Evolutionary conservation across 2,797 vertebrate species (phyloP).

Genomic region (Vultur gryphus): DNA sequence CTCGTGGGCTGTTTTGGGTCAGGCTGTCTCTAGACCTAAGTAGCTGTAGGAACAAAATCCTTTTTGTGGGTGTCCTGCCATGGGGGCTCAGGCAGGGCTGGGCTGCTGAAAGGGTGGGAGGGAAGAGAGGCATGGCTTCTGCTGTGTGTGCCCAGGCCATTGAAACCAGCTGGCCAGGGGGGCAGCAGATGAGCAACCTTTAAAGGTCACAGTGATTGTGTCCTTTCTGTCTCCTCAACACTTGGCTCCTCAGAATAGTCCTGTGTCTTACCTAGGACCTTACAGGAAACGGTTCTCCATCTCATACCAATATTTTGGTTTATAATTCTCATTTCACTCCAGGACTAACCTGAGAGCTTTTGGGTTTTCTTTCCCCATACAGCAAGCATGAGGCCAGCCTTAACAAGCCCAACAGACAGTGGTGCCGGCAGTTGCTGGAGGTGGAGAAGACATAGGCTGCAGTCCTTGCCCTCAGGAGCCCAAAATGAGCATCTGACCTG

Average conservation of each 20-base stretch:
- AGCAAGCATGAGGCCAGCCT: not conserved
- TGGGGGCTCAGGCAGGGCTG: accelerated
- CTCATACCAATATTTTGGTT: not conserved
- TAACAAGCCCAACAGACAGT: not conserved
- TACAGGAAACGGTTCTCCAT: not conserved
- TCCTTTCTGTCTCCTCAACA: not conserved
- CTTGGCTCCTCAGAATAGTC: not conserved
- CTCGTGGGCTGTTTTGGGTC: not conserved
- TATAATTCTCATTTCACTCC: not conserved
- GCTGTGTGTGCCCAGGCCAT: not conserved
- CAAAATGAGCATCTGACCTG: not conserved
- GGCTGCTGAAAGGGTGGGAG: not conserved
- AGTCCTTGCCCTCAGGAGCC: not conserved
- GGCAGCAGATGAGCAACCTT: not conserved
- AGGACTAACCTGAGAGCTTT: not conserved
- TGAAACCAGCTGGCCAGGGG: not conserved
- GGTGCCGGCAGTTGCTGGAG: not conserved
- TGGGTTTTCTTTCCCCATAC: not conserved
- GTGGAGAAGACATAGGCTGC: not conserved
- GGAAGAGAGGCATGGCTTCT: not conserved
- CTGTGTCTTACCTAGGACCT: not conserved
- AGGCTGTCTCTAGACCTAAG: not conserved
- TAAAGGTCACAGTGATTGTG: not conserved
- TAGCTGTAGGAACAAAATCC: not conserved
- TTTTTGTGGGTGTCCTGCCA: not conserved